Evolutionary conservation across 2,797 vertebrate species (phyloP), one percentile per base, ranked within the genome.

Genomic region (Phaenicophaeus curvirostris): DNA sequence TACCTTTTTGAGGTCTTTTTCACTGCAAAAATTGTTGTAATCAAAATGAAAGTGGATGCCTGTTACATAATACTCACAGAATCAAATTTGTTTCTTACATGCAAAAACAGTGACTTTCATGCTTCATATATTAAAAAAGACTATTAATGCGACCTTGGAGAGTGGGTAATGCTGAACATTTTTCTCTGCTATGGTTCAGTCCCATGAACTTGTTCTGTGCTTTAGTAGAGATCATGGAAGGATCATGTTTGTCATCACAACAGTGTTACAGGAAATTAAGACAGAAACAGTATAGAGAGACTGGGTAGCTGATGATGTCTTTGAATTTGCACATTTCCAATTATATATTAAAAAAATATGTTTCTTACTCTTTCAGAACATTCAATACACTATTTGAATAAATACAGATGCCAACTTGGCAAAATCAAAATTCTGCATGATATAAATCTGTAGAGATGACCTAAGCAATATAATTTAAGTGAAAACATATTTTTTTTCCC

Each of bases 341-440:
- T 94, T 91, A 91, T 73, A 89, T 65, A 15, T n/a, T n/a, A 33
- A 42, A 76, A 88, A 67, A 91, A 68, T 97, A 96, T 98, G 98
- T 96, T 98, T 97, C 91, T 96, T 97, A 98, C 98, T 98, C 84
- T 96, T 96, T 95, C 90, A 95, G 93, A 97, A 90, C 87, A 95
- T 91, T 95, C 63, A 93, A 93, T 48, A 97, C 87, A 90, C 85
- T 86, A 94, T 97, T 91, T 94, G 72, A 97, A 96, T 44, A 80
- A 91, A 85, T 85, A 65, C 41, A 90, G 96, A 94, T 96, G 96
- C 95, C 96, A 97, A 80, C 87, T 98, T 98, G 97, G 97, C 97
- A 96, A 94, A 84, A 88, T 57, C 9, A 39, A 13, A 39, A 39
- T 39, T 39, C 82, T 95, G n/a, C 75, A 71, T 95, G 41, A 95